phyloP scores from a whole-genome alignment of 2,113 vertebrate species.

The Eptesicus fuscus region DNA sequence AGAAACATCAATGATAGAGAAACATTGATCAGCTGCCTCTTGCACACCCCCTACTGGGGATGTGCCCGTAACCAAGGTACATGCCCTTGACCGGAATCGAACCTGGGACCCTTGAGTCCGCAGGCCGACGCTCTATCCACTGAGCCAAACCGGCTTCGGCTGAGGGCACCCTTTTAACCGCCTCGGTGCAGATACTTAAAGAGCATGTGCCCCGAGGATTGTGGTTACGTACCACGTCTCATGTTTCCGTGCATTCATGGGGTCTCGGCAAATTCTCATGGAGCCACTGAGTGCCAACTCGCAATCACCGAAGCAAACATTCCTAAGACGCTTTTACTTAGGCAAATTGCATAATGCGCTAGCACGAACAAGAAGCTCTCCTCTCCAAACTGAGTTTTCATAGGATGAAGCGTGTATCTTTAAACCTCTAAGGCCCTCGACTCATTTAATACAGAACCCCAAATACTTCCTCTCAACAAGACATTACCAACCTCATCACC shows the following conservation, averaged over 20 bases:
- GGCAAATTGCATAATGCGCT: constrained; percentile 78
- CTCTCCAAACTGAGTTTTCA: constrained; percentile 61
- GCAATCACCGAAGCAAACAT: constrained; percentile 67
- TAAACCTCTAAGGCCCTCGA: constrained; percentile 63
- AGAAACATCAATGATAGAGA: no score
- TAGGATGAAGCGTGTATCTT: constrained; percentile 65
- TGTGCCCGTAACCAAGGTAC: no score
- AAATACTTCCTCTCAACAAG: not conserved
- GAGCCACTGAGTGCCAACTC: constrained; percentile 73
- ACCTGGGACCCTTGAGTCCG: no score
- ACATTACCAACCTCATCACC: not conserved
- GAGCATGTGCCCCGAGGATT: constrained; percentile 70
- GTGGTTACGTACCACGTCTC: constrained; percentile 70
- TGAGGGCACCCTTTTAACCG: constrained; percentile 25
- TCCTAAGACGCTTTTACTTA: constrained; percentile 69
- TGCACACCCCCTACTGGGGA: no score
- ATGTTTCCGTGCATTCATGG: constrained; percentile 79
- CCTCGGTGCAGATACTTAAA: constrained; percentile 74
- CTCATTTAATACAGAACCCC: not conserved
- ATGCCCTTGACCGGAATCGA: no score
- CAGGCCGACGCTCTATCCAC: no score
- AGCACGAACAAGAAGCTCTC: constrained; percentile 62
- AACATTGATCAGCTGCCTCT: no score
- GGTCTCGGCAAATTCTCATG: constrained; percentile 75
- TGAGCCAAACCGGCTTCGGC: no score